A percentile compares a stretch with the other conserved stretches of the same genome.
These are phyloP conservation scores for Campopleginae sp. DNA, from an alignment of 2,888 invertebrate species.

Conservation along the genomic window DNA sequence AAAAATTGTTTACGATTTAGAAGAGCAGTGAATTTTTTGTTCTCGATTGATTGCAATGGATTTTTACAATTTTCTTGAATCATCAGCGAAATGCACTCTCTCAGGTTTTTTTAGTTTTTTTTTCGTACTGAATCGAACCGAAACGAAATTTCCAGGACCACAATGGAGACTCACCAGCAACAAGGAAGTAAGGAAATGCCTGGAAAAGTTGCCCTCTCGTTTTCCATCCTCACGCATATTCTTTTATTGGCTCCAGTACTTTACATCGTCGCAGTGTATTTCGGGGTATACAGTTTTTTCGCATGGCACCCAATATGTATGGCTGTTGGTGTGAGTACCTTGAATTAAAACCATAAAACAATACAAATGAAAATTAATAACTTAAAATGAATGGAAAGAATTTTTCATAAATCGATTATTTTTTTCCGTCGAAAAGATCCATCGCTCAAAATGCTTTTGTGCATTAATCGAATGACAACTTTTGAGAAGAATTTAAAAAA, in stretches of 20 bases:
- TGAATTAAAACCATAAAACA: not conserved
- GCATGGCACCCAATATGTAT: slow-evolving; percentile 82
- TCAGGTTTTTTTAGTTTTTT: not conserved
- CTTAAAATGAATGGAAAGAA: not conserved
- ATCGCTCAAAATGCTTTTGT: not conserved
- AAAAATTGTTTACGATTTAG: not conserved
- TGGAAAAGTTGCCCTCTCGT: slow-evolving; percentile 71
- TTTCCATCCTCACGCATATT: slow-evolving; percentile 77
- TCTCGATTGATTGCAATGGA: not conserved
- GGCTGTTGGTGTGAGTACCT: slow-evolving; percentile 79
- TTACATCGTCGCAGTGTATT: slow-evolving; percentile 77
- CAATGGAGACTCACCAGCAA: slow-evolving; percentile 71
- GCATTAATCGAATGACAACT: not conserved
- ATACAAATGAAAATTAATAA: not conserved
- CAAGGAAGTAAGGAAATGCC: slow-evolving; percentile 72
- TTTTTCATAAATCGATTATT: not conserved
- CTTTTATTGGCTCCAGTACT: slow-evolving; percentile 78
- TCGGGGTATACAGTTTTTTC: slow-evolving; percentile 74
- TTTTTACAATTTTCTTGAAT: not conserved
- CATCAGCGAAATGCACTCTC: not conserved
- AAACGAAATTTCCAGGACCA: slow-evolving; percentile 44
- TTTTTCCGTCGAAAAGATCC: not conserved
- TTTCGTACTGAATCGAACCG: slow-evolving; percentile 2
- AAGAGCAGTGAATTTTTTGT: not conserved
- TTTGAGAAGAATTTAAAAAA: not conserved